These are phyloP conservation scores for Lamellibrachia satsuma DNA, from an alignment of 2,888 invertebrate species.

Conservation along the genomic window DNA sequence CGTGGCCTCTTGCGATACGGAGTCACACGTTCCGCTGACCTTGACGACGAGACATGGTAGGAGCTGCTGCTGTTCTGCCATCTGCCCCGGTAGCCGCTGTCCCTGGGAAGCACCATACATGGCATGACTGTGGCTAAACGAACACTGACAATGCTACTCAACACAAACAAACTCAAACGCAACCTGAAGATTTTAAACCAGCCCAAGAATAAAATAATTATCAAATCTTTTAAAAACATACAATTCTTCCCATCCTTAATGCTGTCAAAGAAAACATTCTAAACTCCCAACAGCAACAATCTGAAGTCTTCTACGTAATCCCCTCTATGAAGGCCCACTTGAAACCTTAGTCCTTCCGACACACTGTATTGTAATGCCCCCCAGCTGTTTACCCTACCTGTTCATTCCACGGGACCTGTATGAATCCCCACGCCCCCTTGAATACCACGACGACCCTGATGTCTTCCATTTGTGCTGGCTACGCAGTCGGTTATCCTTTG, in stretches of 20 bases:
- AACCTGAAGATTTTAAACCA: no score
- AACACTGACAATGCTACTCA: not conserved
- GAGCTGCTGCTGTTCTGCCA: constrained; percentile 7
- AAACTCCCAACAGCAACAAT: no score
- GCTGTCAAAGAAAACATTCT: no score
- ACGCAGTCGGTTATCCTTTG: not conserved
- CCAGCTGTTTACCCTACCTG: not conserved
- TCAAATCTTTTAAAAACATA: no score
- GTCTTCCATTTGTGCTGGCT: not conserved
- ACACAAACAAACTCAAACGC: no score
- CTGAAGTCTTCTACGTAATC: no score
- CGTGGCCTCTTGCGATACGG: not conserved
- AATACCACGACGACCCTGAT: not conserved
- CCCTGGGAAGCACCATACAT: not conserved
- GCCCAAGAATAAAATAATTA: no score
- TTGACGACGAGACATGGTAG: not conserved
- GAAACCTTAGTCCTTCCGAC: no score
- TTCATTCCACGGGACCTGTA: not conserved
- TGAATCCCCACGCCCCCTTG: not conserved
- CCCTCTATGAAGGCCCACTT: no score
- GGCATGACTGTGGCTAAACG: not conserved
- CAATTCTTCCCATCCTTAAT: no score
- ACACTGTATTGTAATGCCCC: no score
- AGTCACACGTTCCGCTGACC: not conserved
- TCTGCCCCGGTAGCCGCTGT: constrained; percentile 1